phyloP scores from a whole-genome alignment of 2,797 vertebrate genomes.

The Anableps anableps region DNA sequence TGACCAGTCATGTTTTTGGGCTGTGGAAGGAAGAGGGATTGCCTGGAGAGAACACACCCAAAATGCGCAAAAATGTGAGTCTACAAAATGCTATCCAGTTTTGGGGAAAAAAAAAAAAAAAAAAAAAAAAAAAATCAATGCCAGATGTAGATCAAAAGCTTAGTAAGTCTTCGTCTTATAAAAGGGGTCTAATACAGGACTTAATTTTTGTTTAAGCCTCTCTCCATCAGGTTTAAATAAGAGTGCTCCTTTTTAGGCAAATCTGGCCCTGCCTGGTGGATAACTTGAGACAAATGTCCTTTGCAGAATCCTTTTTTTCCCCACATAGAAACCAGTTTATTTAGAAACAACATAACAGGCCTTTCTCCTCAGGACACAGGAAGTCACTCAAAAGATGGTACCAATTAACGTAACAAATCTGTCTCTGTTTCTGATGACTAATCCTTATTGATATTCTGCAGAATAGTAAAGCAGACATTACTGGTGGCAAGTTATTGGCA shows the following conservation, averaged over 20 bases:
- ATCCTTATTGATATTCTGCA: slow-evolving; percentile 49
- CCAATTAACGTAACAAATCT: slow-evolving; percentile 73
- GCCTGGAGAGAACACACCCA: too few species aligned
- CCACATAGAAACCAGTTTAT: slow-evolving; percentile 40
- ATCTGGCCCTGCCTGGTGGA: slow-evolving; percentile 31
- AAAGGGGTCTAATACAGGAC: background rate
- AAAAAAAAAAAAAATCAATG: background rate
- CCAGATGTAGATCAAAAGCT: background rate
- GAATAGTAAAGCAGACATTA: background rate
- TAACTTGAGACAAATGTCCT: slow-evolving; percentile 39
- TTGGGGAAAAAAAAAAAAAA: background rate
- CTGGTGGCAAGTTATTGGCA: background rate
- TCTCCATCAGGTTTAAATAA: slow-evolving; percentile 16
- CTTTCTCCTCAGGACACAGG: slow-evolving; percentile 59
- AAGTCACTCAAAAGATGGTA: slow-evolving; percentile 68
- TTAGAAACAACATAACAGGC: slow-evolving; percentile 42
- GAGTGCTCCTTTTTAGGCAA: slow-evolving; percentile 7
- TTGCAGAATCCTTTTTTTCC: slow-evolving; percentile 24
- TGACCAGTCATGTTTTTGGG: too few species aligned
- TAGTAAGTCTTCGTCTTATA: slow-evolving; percentile 1
- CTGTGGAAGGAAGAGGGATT: too few species aligned
- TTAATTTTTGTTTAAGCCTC: slow-evolving; percentile 1
- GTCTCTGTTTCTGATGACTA: slow-evolving; percentile 55
- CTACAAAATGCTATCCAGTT: slow-evolving; percentile 14
- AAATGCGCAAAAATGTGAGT: background rate